These are phyloP conservation scores for Trachymyrmex septentrionalis DNA, from an alignment of 1,140 invertebrate species.

Conservation along the genomic window DNA sequence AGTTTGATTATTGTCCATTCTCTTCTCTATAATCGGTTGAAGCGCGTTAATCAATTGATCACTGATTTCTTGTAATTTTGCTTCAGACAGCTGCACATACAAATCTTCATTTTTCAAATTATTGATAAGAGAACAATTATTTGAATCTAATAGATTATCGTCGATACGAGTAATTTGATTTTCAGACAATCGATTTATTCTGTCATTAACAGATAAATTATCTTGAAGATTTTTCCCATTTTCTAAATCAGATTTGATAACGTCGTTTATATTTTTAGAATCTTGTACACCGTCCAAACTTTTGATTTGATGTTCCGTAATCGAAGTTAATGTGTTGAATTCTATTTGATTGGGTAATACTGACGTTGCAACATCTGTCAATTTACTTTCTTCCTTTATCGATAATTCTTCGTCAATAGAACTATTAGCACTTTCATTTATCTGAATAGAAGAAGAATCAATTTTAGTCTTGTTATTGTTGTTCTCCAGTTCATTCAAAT, in stretches of 20 bases:
- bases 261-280: background rate
- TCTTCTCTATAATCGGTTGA: background rate
- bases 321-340: background rate
- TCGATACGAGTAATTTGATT: background rate
- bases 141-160: background rate
- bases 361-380: background rate
- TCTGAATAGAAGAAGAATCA: background rate
- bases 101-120: background rate
- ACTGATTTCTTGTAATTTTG: background rate
- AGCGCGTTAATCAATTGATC: background rate
- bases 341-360: background rate
- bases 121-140: background rate
- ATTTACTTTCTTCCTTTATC: background rate
- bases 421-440: background rate
- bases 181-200: background rate
- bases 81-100: background rate
- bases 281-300: background rate
- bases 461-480: background rate
- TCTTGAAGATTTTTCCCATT: background rate
- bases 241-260: background rate
- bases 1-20: background rate
- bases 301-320: background rate
- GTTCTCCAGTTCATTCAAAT: background rate
- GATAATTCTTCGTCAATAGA: background rate
- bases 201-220: background rate